Percentiles rank a stretch among this genome's conserved stretches.
Evolutionary conservation across 1,140 invertebrate genomes (phyloP).

Genomic region (Drosophila truncata): DNA sequence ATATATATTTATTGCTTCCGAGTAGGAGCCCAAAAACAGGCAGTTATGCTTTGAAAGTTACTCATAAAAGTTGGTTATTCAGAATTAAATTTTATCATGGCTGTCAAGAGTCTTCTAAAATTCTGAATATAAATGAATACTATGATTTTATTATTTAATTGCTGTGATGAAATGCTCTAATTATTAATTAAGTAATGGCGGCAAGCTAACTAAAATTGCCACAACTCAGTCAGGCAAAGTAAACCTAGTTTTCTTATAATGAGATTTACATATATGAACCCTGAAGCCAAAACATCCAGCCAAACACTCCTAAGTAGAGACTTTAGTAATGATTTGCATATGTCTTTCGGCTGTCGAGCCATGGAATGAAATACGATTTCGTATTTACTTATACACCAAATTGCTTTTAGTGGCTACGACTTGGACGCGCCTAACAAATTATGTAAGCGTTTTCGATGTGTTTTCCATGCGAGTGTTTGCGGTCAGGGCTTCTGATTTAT

Average conservation of each 20-base stretch:
- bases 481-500: constrained; percentile 58
- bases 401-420: constrained; percentile 64
- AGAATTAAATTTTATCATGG: not conserved
- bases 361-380: constrained; percentile 73
- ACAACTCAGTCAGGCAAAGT: not conserved
- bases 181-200: not conserved
- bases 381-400: constrained; percentile 72
- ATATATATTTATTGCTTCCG: not conserved
- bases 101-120: not conserved
- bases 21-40: not conserved
- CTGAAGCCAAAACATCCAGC: constrained; percentile 1
- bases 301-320: constrained; percentile 21
- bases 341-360: constrained; percentile 52
- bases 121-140: not conserved
- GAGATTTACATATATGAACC: not conserved
- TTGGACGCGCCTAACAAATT: constrained; percentile 63
- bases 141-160: not conserved
- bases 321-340: constrained; percentile 55
- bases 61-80: not conserved
- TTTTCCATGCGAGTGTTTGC: constrained; percentile 1
- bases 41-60: not conserved
- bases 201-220: not conserved
- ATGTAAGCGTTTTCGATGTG: constrained; percentile 53
- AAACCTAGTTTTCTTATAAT: not conserved
- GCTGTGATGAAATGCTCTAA: not conserved